Evolutionary conservation across 2,888 invertebrate genomes (phyloP), one percentile per base, ranked within the genome.

Genomic region (Luperina nickerlii): DNA sequence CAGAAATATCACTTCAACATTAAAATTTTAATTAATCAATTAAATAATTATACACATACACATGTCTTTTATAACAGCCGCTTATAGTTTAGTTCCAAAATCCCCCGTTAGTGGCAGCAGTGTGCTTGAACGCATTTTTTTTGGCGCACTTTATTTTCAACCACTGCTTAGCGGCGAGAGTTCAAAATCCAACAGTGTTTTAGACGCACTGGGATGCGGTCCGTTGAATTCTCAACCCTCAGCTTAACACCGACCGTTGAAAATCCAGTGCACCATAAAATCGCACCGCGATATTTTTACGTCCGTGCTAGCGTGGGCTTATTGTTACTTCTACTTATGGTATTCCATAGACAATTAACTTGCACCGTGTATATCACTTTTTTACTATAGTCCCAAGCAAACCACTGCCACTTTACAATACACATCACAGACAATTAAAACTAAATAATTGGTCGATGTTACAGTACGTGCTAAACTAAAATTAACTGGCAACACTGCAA

Each of bases 371-470:
- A 15, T 1, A 60, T 62, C 7, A 9, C 8, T 4, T 63, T 63
- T 63, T 63, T 63, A 63, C 27, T 18, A 32, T 38, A 24, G 2
- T n/a, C 60, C 1, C 71, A 62, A 85, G 60, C 62, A 75, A 69
- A 85, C 72, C 9, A 63, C 82, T 24, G 57, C 74, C 70, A 38
- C 74, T 68, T 65, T 2, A 78, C 15, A 67, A 75, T 42, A 65
- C 32, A 72, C 38, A 73, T 69, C 74, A 69, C 45, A 79, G 38
- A 76, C 73, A 76, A 71, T 85, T 76, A 86, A 83, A 86, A 83
- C 86, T 86, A 85, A 85, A 83, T 79, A 83, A 81, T 87, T 89
- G 89, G 85, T 88, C 88, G 80, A 84, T 81, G 78, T 83, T 83
- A 85, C 63, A 73, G 65, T 74, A 85, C 54, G 54, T 67, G 63